Base-by-base conservation (phyloP, 2,797 vertebrate genomes). In the Pelobates cultripes region DNA sequence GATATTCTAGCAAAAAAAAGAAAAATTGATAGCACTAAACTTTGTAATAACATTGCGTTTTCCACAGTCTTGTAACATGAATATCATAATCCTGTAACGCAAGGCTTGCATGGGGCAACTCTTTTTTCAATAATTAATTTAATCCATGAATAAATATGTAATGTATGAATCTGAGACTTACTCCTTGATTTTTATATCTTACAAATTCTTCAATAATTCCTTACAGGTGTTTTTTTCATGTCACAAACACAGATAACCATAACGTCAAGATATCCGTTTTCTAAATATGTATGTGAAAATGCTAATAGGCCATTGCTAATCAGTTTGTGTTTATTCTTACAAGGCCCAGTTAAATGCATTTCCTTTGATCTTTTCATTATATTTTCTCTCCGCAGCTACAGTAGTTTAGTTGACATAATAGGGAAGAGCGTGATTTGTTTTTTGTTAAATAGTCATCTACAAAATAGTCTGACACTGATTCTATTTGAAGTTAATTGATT, bases 401-500 rank as follows among this genome's bases (percentile, higher is more conserved):
- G 55, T 57, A 64, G 45, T 53, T 51, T 61, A 15, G 4, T 12
- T 75, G 81, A 64, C 77, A 72, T 71, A 75, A 79, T 79, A 45
- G 67, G n/a, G 40, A 75, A 69, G 51, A 55, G 45, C 17, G 17
- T 28, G 55, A 15, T 63, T 75, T 84, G 61, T 76, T 71, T 70
- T 83, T 28, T 72, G 71, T 75, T 79, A 75, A 69, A 73, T 77
- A 83, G 72, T 70, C 77, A 75, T 64, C 73, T 66, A 66, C 66
- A 42, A 79, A 72, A 51, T 72, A 74, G 72, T 76, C 72, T 66
- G 68, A 79, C 72, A 75, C 57, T 55, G 82, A 84, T 84, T 79
- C 77, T 75, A 70, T 78, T 78, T 73, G 66, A 79, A 79, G 77
- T 70, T 79, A 84, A 84, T 79, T 84, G 77, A 84, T 84, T 84